Percentiles rank a stretch among this genome's conserved stretches.
phyloP scores from a whole-genome alignment of 2,888 invertebrate species.

The Tinea pellionella region DNA sequence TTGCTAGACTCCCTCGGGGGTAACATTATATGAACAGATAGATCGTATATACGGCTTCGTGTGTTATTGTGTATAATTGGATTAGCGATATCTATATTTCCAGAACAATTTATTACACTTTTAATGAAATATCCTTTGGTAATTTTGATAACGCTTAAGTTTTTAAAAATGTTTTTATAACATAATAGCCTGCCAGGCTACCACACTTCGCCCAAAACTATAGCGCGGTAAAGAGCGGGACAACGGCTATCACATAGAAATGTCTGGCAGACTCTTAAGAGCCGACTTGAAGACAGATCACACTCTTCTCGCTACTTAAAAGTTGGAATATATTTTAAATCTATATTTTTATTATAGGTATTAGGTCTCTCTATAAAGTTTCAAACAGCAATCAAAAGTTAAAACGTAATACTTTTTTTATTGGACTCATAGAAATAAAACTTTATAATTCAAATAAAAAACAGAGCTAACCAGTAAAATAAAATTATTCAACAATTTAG shows the following conservation, averaged over 20 bases:
- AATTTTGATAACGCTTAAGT: too few relatives aligned
- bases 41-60: constrained; percentile 8
- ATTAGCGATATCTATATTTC: constrained; percentile 10
- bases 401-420: background rate
- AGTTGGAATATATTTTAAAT: too few relatives aligned
- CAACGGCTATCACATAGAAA: too few relatives aligned
- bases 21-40: constrained; percentile 6
- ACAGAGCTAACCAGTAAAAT: background rate
- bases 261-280: too few relatives aligned
- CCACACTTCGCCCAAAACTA: too few relatives aligned
- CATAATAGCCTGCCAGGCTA: too few relatives aligned
- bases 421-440: background rate
- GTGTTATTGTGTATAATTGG: constrained; percentile 12
- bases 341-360: too few relatives aligned
- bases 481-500: background rate
- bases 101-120: constrained; percentile 7
- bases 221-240: too few relatives aligned
- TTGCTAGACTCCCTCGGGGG: constrained; percentile 53
- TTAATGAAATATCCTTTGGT: background rate
- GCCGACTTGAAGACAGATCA: too few relatives aligned
- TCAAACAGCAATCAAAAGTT: background rate
- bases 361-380: background rate
- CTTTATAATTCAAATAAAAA: background rate
- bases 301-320: too few relatives aligned
- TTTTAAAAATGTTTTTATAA: too few relatives aligned